Evolutionary conservation across 2,113 vertebrate species (phyloP).

Genomic region (Pygoscelis antarcticus): DNA sequence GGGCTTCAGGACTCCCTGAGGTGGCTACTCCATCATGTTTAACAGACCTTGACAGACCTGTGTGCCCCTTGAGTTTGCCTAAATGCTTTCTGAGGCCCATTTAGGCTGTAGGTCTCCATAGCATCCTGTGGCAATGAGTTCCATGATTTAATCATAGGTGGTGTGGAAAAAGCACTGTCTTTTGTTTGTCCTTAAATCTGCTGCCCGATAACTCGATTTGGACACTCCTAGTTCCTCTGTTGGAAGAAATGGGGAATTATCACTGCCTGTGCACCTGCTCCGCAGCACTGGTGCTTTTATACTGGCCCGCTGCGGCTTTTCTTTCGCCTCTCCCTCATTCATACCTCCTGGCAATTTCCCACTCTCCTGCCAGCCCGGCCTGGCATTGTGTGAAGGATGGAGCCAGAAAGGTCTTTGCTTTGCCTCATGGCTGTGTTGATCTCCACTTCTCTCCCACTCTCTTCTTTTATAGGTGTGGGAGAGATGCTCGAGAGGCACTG

Average conservation of each 20-base stretch:
- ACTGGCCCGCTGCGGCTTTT: background rate
- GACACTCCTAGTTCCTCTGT: background rate
- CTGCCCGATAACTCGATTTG: slow-evolving; percentile 11
- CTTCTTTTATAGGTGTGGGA: background rate
- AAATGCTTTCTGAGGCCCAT: slow-evolving; percentile 13
- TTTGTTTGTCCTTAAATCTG: slow-evolving; percentile 34
- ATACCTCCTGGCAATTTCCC: background rate
- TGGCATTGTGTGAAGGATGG: rapidly evolving
- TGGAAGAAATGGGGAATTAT: slow-evolving; percentile 24
- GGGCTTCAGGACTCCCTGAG: background rate
- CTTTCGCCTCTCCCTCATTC: background rate
- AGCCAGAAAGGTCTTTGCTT: background rate
- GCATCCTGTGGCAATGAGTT: slow-evolving; percentile 8
- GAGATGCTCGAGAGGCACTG: rapidly evolving
- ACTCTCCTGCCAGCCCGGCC: background rate
- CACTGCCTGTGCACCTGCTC: slow-evolving; percentile 46
- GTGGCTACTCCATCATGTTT: background rate
- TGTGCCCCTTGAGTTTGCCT: background rate
- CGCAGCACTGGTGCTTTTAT: background rate
- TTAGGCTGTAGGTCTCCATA: slow-evolving; percentile 33
- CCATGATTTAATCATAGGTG: background rate
- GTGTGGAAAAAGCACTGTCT: background rate
- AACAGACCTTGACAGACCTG: background rate
- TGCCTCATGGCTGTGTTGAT: background rate
- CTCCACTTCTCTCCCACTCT: background rate